These are phyloP conservation scores for Malurus leucopterus DNA, from an alignment of 2,797 vertebrate species.

Conservation along the genomic window DNA sequence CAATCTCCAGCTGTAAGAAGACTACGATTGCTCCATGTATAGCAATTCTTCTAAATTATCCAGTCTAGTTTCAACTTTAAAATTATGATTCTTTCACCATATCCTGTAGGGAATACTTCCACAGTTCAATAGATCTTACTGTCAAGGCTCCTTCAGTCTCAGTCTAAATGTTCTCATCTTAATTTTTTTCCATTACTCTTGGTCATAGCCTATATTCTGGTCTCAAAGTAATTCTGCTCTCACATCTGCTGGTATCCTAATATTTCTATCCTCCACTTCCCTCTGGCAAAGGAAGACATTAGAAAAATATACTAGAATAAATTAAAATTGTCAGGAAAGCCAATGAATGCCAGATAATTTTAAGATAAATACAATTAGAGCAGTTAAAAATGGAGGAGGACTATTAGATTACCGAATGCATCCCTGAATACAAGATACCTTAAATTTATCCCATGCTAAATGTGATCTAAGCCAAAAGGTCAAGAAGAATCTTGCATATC, in stretches of 20 bases:
- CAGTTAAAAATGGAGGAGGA: constrained; percentile 16
- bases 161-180: background rate
- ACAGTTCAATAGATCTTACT: background rate
- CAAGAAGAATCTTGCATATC: background rate
- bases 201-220: background rate
- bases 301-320: constrained; percentile 8
- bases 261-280: background rate
- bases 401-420: background rate
- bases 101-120: background rate
- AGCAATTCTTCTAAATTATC: background rate
- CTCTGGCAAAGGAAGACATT: background rate
- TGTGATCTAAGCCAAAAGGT: constrained; percentile 26
- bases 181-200: background rate
- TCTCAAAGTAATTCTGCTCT: constrained; percentile 1
- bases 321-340: constrained; percentile 30
- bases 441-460: constrained; percentile 6
- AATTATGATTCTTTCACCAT: background rate
- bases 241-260: background rate
- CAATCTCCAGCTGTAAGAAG: background rate
- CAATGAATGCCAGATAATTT: constrained; percentile 1
- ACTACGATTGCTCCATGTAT: background rate
- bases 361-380: constrained; percentile 21
- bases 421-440: background rate
- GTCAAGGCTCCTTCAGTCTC: background rate
- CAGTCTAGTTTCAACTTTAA: background rate